These are phyloP conservation scores for Agrochola lota DNA, from an alignment of 2,888 invertebrate species.

Conservation along the genomic window DNA sequence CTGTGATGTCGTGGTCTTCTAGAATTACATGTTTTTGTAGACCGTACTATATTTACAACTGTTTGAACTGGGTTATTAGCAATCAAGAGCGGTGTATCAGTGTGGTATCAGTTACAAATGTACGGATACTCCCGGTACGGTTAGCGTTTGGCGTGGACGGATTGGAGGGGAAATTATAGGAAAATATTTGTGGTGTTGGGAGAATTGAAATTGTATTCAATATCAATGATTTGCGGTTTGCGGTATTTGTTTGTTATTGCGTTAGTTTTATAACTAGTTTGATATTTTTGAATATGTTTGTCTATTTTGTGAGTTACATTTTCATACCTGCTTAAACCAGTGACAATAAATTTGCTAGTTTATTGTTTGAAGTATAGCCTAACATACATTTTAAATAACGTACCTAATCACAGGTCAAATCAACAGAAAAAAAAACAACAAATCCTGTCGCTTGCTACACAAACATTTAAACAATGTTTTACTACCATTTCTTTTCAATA, in stretches of 20 bases:
- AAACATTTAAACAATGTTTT: conserved; percentile 21
- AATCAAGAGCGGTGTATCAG: conserved; percentile 52
- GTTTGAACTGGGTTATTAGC: conserved; percentile 53
- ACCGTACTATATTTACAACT: conserved; percentile 45
- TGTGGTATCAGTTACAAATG: conserved; percentile 64
- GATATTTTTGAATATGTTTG: neutral
- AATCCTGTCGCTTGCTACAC: neutral
- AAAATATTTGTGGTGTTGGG: conserved; percentile 28
- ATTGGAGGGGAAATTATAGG: conserved; percentile 37
- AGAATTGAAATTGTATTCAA: conserved; percentile 34
- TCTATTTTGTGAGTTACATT: neutral
- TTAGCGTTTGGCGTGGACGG: conserved; percentile 26
- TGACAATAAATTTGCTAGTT: neutral
- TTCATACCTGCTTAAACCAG: neutral
- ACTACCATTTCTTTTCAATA: conserved; percentile 25
- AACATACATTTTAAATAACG: neutral
- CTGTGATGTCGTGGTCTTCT: conserved; percentile 46
- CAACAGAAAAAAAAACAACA: neutral
- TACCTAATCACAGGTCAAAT: neutral
- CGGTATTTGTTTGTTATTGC: conserved; percentile 18
- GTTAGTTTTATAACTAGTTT: neutral
- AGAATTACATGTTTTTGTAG: conserved; percentile 63
- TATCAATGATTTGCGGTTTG: conserved; percentile 37
- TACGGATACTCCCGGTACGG: conserved; percentile 32
- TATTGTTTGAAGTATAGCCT: neutral